phyloP scores from a whole-genome alignment of 2,797 vertebrate species.

The Cyclura pinguis region DNA sequence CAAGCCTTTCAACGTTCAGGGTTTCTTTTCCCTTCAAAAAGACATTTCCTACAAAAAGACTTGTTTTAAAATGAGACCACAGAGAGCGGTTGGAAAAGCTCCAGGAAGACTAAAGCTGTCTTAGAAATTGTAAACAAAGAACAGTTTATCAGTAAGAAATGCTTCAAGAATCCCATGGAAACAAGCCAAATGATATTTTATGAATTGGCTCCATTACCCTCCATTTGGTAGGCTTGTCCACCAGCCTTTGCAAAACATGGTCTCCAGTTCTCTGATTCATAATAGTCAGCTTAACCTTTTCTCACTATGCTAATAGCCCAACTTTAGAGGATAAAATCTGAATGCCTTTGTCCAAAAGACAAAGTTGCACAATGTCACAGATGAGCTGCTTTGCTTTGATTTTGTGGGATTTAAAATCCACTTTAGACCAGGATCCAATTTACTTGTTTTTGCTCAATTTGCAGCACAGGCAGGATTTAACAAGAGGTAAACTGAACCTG shows the following conservation, averaged over 20 bases:
- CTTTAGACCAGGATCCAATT: background rate
- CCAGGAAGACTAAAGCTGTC: conserved; percentile 60
- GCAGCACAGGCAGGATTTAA: conserved; percentile 23
- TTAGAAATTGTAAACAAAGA: conserved; percentile 70
- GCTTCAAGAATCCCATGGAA: conserved; percentile 64
- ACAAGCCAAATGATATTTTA: conserved; percentile 71
- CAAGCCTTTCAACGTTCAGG: conserved; percentile 29
- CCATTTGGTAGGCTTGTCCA: conserved; percentile 51
- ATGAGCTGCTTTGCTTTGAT: conserved; percentile 4
- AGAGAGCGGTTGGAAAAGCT: conserved; percentile 59
- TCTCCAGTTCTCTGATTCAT: conserved; percentile 49
- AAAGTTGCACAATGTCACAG: background rate
- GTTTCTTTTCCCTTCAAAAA: conserved; percentile 35
- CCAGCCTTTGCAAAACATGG: conserved; percentile 48
- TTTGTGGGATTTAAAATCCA: conserved; percentile 22
- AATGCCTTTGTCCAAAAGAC: conserved; percentile 33
- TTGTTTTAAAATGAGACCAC: conserved; percentile 60
- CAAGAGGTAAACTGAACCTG: background rate
- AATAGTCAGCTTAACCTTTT: conserved; percentile 58
- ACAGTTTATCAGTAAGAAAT: conserved; percentile 69
- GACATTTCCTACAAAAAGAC: conserved; percentile 23
- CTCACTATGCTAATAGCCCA: conserved; percentile 48
- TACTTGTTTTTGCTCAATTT: background rate
- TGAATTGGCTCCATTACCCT: conserved; percentile 55
- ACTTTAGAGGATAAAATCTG: conserved; percentile 58